A percentile compares a stretch with the other conserved stretches of the same genome.
Conservation (phyloP, 2,797 vertebrate species). For the Decapterus maruadsi region DNA sequence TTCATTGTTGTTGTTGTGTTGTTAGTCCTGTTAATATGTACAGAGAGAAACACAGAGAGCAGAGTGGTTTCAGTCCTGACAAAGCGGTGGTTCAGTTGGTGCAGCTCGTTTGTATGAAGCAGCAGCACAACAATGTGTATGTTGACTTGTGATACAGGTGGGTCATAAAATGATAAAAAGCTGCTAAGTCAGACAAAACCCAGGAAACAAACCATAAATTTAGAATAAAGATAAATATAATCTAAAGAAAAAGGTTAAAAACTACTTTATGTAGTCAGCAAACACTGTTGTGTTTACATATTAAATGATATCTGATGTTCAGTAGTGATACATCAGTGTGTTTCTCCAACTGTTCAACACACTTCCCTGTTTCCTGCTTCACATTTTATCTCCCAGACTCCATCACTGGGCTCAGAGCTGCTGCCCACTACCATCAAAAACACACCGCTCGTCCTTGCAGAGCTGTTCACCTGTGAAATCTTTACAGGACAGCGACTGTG, state of each 20-base stretch:
- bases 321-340: no score
- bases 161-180: no score
- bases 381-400: slow-evolving; percentile 10
- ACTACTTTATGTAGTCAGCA: background rate
- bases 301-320: no score
- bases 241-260: background rate
- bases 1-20: no score
- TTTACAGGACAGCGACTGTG: slow-evolving; percentile 49
- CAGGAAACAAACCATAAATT: no score
- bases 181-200: background rate
- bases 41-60: background rate
- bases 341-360: background rate
- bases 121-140: background rate
- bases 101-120: background rate
- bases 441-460: slow-evolving; percentile 29
- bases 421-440: slow-evolving; percentile 8
- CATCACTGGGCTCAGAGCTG: background rate
- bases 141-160: background rate
- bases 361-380: slow-evolving; percentile 6
- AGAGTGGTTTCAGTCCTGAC: background rate
- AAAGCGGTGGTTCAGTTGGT: background rate
- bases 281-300: background rate
- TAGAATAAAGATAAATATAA: background rate
- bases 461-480: slow-evolving; percentile 48
- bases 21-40: background rate